phyloP scores from a whole-genome alignment of 2,888 invertebrate species.

The Anodontia alba region DNA sequence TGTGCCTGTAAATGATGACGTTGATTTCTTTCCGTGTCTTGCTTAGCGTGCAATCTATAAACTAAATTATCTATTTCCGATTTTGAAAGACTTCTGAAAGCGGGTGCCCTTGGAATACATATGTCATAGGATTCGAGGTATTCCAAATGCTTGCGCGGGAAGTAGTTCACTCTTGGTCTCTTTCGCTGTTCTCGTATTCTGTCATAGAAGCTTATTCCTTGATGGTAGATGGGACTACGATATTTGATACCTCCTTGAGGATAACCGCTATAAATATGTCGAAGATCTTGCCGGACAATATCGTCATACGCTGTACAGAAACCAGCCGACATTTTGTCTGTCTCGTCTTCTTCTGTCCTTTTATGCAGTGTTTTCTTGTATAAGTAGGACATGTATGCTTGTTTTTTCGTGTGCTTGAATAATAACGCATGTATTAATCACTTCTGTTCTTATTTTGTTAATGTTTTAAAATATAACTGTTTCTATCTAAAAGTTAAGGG shows the following conservation, averaged over 20 bases:
- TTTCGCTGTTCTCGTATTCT: conserved; percentile 63
- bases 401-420: no score
- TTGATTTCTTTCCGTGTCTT: neutral
- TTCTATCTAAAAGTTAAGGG: no score
- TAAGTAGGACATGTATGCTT: neutral
- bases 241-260: conserved; percentile 46
- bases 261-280: conserved; percentile 74
- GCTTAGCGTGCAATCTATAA: conserved; percentile 17
- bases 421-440: no score
- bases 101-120: conserved; percentile 72
- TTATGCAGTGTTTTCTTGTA: neutral
- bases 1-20: neutral
- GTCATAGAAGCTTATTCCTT: conserved; percentile 62
- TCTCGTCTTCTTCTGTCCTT: neutral
- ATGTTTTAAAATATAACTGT: no score
- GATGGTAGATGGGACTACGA: conserved; percentile 64
- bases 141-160: conserved; percentile 63
- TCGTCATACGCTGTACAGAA: conserved; percentile 58
- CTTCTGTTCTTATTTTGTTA: no score
- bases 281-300: conserved; percentile 63
- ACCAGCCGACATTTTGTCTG: conserved; percentile 41
- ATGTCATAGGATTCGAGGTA: conserved; percentile 67
- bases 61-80: conserved; percentile 36
- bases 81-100: conserved; percentile 68
- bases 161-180: conserved; percentile 49